A percentile compares a stretch with the other conserved stretches of the same genome.
Conservation (phyloP, 2,888 invertebrate species). For the Diogma glabrata region DNA sequence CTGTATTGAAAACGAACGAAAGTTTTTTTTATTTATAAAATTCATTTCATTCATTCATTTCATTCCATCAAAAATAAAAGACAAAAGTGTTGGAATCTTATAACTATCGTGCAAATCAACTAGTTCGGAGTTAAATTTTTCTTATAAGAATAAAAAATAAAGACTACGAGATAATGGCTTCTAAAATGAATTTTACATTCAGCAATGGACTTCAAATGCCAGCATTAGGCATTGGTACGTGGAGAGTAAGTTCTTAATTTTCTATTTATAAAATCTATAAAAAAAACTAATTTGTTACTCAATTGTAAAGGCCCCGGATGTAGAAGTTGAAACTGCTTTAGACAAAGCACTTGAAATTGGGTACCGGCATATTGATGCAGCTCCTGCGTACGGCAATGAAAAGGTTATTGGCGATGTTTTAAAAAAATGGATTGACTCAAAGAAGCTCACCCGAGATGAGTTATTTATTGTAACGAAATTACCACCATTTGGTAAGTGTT, state of each 20-base stretch:
- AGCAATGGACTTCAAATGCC: constrained; percentile 53
- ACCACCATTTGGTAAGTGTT: constrained; percentile 44
- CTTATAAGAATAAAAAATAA: too few species aligned
- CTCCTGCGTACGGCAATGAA: constrained; percentile 68
- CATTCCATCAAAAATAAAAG: too few species aligned
- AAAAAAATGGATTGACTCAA: constrained; percentile 54
- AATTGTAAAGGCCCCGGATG: constrained; percentile 49
- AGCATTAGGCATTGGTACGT: constrained; percentile 63
- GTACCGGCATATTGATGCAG: constrained; percentile 75
- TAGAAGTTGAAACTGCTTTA: constrained; percentile 54
- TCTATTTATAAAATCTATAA: background rate
- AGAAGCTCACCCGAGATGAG: constrained; percentile 59
- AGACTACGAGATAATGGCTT: too few species aligned
- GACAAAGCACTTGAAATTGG: constrained; percentile 60
- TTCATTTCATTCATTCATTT: too few species aligned
- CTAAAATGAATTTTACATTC: constrained; percentile 30
- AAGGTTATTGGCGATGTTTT: constrained; percentile 60
- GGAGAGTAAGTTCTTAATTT: constrained; percentile 49
- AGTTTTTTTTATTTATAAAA: too few species aligned
- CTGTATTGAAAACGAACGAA: too few species aligned
- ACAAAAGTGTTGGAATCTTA: too few species aligned
- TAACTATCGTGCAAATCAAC: too few species aligned
- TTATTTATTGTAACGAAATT: constrained; percentile 78
- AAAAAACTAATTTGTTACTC: background rate
- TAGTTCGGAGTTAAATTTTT: too few species aligned